Conservation (phyloP, 1,140 invertebrate genomes). For the Penaeus chinensis region DNA sequence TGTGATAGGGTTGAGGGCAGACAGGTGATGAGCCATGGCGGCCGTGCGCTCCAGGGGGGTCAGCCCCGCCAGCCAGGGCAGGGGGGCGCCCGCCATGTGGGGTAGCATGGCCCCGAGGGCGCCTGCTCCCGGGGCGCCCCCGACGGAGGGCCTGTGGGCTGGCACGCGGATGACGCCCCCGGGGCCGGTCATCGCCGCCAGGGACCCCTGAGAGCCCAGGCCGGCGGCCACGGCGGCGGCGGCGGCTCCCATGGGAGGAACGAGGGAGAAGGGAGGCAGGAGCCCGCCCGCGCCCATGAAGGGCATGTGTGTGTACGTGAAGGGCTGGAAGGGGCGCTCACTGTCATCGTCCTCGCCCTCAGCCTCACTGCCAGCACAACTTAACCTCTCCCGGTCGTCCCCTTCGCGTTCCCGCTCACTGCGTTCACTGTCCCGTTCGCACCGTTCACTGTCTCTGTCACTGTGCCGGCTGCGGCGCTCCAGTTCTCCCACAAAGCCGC, state of each 20-base stretch:
- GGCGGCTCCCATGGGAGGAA: conserved; percentile 58
- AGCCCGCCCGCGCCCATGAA: conserved; percentile 60
- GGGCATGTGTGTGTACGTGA: conserved; percentile 63
- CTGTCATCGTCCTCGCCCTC: conserved; percentile 61
- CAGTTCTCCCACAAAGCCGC: conserved; percentile 29
- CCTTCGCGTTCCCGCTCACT: conserved; percentile 54
- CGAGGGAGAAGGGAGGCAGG: conserved; percentile 52
- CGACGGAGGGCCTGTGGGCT: conserved; percentile 60
- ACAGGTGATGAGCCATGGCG: conserved; percentile 62
- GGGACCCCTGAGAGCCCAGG: conserved; percentile 44
- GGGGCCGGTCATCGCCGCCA: conserved; percentile 53
- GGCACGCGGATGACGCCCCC: conserved; percentile 62
- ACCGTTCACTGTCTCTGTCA: conserved; percentile 59
- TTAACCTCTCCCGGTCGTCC: conserved; percentile 53
- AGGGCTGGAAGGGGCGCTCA: conserved; percentile 62
- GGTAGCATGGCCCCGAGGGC: conserved; percentile 51
- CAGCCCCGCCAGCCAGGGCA: conserved; percentile 62
- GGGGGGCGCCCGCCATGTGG: conserved; percentile 47
- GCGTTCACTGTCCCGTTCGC: conserved; percentile 48
- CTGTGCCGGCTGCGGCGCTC: conserved; percentile 52
- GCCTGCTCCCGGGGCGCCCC: conserved; percentile 31
- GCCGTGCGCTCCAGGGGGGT: conserved; percentile 62
- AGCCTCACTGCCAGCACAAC: conserved; percentile 52
- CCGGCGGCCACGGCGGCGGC: conserved; percentile 57
- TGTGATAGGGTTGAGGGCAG: conserved; percentile 60